Evolutionary conservation across 64 coral and sea anemone species (phyloP).

Genomic region (Actinia tenebrosa): DNA sequence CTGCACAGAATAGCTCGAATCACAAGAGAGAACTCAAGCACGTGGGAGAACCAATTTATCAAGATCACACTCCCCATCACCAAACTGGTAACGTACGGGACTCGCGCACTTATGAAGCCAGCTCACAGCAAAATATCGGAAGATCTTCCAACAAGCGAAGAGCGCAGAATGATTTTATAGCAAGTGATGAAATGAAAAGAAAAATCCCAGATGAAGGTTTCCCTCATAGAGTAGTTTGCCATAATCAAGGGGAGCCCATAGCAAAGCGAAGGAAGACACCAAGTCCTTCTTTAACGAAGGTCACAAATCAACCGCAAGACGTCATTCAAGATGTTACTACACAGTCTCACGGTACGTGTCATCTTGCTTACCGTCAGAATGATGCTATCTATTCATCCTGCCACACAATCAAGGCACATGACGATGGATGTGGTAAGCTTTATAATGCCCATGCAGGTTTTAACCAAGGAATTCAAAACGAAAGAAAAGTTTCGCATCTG

Average conservation of each 20-base stretch:
- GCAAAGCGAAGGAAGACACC: slow-evolving; percentile 26
- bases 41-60: neutral
- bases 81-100: neutral
- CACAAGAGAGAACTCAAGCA: neutral
- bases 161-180: neutral
- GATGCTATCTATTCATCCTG: neutral
- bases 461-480: neutral
- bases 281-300: slow-evolving; percentile 21
- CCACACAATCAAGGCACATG: neutral
- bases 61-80: neutral
- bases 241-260: neutral
- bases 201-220: neutral
- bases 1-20: neutral
- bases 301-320: neutral
- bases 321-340: neutral
- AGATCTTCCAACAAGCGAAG: neutral
- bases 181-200: neutral
- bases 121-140: neutral
- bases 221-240: neutral
- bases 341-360: neutral
- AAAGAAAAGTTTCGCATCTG: neutral
- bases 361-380: neutral
- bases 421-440: neutral
- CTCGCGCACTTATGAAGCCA: neutral
- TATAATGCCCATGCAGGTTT: neutral